phyloP scores from a whole-genome alignment of 2,888 invertebrate species.

The Melieria omissa region DNA sequence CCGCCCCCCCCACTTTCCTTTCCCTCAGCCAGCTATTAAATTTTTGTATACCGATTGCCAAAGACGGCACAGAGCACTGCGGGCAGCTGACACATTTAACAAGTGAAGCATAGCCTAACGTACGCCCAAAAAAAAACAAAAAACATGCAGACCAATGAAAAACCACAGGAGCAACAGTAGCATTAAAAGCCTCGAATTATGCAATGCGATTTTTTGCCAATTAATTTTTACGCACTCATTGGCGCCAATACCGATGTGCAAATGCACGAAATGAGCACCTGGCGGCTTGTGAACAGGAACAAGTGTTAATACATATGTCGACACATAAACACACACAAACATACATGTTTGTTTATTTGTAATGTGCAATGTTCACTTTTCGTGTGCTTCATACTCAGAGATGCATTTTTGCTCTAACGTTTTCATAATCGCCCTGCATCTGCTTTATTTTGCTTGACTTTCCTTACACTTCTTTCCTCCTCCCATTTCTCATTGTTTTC shows the following conservation, averaged over 20 bases:
- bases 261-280: slow-evolving; percentile 1
- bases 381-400: no score
- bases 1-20: neutral
- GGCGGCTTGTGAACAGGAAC: neutral
- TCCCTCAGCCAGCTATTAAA: neutral
- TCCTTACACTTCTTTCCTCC: no score
- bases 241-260: neutral
- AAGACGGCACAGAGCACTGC: neutral
- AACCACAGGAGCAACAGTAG: neutral
- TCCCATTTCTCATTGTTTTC: no score
- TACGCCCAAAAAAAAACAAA: no score
- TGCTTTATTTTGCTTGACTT: no score
- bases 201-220: neutral
- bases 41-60: neutral
- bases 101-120: slow-evolving; percentile 10
- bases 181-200: neutral
- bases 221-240: slow-evolving; percentile 8
- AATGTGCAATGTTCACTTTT: no score
- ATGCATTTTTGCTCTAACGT: no score
- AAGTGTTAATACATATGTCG: neutral
- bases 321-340: neutral
- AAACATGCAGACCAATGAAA: no score
- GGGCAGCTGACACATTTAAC: slow-evolving; percentile 7
- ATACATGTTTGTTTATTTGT: no score
- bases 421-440: no score